These are phyloP conservation scores for Arrhamphus sclerolepis DNA, from an alignment of 2,797 vertebrate species.

Conservation along the genomic window DNA sequence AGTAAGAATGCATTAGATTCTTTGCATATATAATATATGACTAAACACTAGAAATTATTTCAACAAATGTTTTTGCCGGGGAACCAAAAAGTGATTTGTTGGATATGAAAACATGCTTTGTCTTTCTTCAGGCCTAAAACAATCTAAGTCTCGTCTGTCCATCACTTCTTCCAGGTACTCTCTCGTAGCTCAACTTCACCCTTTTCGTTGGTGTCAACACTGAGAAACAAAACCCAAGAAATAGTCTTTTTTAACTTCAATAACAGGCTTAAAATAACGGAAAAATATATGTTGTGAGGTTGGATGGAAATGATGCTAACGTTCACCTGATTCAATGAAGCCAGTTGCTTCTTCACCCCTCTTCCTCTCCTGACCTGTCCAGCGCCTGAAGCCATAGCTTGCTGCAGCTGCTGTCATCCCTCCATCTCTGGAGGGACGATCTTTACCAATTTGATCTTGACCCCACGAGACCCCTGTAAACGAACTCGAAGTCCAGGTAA, in stretches of 20 bases:
- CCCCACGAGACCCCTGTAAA: conserved; percentile 20
- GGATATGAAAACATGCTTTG: background rate
- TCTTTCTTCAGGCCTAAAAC: conserved; percentile 70
- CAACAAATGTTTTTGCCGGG: too few relatives aligned
- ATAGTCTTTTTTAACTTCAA: background rate
- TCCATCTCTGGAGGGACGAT: background rate
- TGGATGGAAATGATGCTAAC: background rate
- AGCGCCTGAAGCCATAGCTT: conserved; percentile 46
- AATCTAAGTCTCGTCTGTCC: conserved; percentile 93
- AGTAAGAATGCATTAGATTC: too few relatives aligned
- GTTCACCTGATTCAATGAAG: conserved; percentile 43
- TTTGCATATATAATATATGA: too few relatives aligned
- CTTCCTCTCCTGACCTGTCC: conserved; percentile 72
- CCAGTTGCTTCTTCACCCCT: conserved; percentile 51
- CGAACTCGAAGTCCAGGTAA: conserved; percentile 16
- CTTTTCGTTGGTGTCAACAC: conserved; percentile 80
- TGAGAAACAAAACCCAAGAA: conserved; percentile 59
- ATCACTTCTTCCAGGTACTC: conserved; percentile 88
- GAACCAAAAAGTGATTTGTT: background rate
- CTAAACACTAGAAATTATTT: too few relatives aligned
- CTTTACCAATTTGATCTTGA: background rate
- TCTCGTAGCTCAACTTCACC: conserved; percentile 85
- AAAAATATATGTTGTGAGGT: background rate
- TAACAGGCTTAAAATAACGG: too few relatives aligned
- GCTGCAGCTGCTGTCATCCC: background rate